A percentile compares a stretch with the other conserved stretches of the same genome.
Conservation (phyloP, 2,888 invertebrate genomes). For the Xylota segnis region DNA sequence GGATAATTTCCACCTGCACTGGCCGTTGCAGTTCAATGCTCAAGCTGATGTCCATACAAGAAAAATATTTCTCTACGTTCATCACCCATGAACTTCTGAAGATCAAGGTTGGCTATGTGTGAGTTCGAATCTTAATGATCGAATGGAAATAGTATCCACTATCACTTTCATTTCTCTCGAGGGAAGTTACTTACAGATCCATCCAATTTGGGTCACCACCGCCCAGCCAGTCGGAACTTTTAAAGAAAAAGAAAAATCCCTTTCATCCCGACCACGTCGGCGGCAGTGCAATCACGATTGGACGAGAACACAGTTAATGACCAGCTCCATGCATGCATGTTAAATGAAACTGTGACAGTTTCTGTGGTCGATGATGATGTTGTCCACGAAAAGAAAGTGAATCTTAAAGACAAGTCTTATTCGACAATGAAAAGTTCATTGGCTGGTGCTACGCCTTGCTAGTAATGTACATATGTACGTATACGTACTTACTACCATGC, state of each 20-base stretch:
- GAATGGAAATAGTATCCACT: slow-evolving; percentile 44
- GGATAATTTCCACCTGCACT: slow-evolving; percentile 55
- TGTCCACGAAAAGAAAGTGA: slow-evolving; percentile 67
- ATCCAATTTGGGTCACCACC: slow-evolving; percentile 48
- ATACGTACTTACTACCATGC: neutral
- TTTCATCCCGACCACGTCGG: slow-evolving; percentile 24
- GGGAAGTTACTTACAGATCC: slow-evolving; percentile 14
- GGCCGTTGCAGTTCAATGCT: slow-evolving; percentile 63
- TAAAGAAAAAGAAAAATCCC: slow-evolving; percentile 31
- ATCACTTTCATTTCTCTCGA: slow-evolving; percentile 67
- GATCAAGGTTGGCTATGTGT: slow-evolving; percentile 74
- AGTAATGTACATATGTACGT: slow-evolving; percentile 8
- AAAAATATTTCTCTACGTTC: slow-evolving; percentile 41
- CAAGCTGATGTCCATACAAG: slow-evolving; percentile 45
- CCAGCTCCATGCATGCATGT: slow-evolving; percentile 33
- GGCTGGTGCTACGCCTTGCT: slow-evolving; percentile 51
- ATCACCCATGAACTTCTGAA: slow-evolving; percentile 72
- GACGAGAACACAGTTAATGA: slow-evolving; percentile 38
- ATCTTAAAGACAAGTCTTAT: slow-evolving; percentile 47
- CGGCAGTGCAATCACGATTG: slow-evolving; percentile 13
- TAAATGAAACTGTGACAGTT: slow-evolving; percentile 39
- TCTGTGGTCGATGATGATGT: slow-evolving; percentile 4
- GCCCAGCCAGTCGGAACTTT: slow-evolving; percentile 9
- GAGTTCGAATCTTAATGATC: slow-evolving; percentile 43
- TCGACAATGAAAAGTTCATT: slow-evolving; percentile 62